Evolutionary conservation across 2,888 invertebrate genomes (phyloP), one percentile per base, ranked within the genome.

Genomic region (Agriopis marginaria): DNA sequence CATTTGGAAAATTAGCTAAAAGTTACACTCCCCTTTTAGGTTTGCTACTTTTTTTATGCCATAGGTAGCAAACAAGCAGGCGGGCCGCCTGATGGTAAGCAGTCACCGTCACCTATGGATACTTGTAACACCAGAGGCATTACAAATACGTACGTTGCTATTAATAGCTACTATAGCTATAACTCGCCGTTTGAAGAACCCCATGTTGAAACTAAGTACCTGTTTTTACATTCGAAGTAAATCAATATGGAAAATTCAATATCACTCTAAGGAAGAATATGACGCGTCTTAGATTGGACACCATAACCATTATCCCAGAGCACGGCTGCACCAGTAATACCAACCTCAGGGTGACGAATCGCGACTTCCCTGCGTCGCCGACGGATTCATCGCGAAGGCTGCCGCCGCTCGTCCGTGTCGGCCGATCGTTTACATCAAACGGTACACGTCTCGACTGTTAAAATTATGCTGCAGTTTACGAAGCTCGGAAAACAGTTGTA

Each of bases 401-500:
- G n/a, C 47, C 10, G 59, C 58, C 66, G 59, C 54, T 66, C 73
- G 51, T 50, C 66, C 66, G 64, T 61, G 66, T 58, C 64, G 71
- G 62, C 51, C 63, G 49, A 53, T 66, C 47, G 53, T 51, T 56
- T 17, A 58, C 49, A 11, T 60, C 54, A n/a, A 59, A n/a, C 50
- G 14, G 51, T 49, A 55, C 54, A 42, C 58, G 47, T 32, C 23
- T 51, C 54, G 14, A 51, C 44, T 59, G 49, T 17, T 42, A 58
- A 58, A n/a, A 58, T 32, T 12, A 17, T 17, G 47, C 39, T 49
- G 60, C 47, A 60, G 14, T n/a, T 12, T n/a, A 14, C 42, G 49
- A 49, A 60, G 60, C 49, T n/a, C 60, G 39, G 10, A n/a, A 5
- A 23, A 47, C 2, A 44, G 12, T 55, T 14, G 10, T 42, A n/a